Evolutionary conservation across 2,113 vertebrate species (phyloP), one percentile per base, ranked within the genome.

Genomic region (Microcebus jonahi): DNA sequence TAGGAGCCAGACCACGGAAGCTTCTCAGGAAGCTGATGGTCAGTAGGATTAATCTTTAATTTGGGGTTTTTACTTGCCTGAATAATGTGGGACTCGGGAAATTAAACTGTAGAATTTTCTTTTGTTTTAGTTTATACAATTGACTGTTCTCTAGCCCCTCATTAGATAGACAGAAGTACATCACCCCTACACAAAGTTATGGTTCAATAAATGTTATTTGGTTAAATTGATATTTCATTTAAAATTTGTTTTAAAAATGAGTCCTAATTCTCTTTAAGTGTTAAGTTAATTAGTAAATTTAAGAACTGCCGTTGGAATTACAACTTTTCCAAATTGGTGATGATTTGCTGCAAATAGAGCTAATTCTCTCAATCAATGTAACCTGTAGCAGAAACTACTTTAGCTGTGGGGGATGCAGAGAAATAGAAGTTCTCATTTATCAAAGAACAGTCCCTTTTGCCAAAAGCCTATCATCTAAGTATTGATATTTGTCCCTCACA

Each of bases 281-380:
- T 87, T 82, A 93, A 77, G 34, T 87, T 82, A 93, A 77, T 71
- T 61, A 81, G 10, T 36, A 94, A 71, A 90, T 42, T 55, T 59
- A 59, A 61, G 20, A 82, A 27, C 36, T 84, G 9, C 70, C 36
- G 71, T 45, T 67, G 42, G 42, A 89, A 89, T 57, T 77, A 42
- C 11, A 31, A 36, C n/a, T 94, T 88, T 61, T 93, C 88, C 27
- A 70, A 89, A 70, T 10, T 83, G 50, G 42, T 63, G 75, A 61
- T 82, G 18, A 91, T 55, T 63, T 80, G 27, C 23, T 92, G 1
- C 71, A 92, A 90, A 92, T 61, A 50, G 36, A 76, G 80, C n/a
- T 25, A 59, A 88, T 88, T 83, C 12, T 81, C 59, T 50, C 50
- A 50, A 27, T 71, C 81, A 25, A 79, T 53, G 65, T 36, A 82